Percentiles rank a stretch among this genome's conserved stretches.
These are phyloP conservation scores for Onthophagus sagittarius DNA, from an alignment of 2,888 invertebrate genomes.

Conservation along the genomic window DNA sequence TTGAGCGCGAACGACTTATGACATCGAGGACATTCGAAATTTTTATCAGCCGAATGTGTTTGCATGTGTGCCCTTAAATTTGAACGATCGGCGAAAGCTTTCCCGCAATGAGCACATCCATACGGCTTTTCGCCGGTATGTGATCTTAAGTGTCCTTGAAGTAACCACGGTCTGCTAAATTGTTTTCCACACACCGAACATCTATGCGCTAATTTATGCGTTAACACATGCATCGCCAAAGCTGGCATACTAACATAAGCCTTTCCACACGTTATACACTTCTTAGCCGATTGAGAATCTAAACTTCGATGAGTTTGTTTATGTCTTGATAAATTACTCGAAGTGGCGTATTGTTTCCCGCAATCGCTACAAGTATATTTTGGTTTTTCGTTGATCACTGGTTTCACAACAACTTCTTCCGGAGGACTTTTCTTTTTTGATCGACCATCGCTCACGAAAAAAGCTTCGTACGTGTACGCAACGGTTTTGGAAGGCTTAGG, in stretches of 20 bases:
- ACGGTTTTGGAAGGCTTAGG: constrained; percentile 63
- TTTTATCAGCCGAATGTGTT: constrained; percentile 88
- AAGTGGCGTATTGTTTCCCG: constrained; percentile 88
- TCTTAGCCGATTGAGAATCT: constrained; percentile 90
- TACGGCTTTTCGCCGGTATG: constrained; percentile 94
- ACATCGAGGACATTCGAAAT: constrained; percentile 82
- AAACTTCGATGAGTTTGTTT: constrained; percentile 90
- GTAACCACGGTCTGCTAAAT: constrained; percentile 93
- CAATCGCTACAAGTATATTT: constrained; percentile 82
- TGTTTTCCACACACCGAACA: constrained; percentile 92
- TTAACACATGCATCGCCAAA: constrained; percentile 87
- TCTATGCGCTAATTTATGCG: constrained; percentile 87
- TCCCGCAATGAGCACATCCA: constrained; percentile 90
- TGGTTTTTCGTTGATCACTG: constrained; percentile 39
- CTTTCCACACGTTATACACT: constrained; percentile 92
- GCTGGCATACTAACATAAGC: constrained; percentile 98
- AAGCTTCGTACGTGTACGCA: constrained; percentile 88
- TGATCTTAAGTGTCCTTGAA: constrained; percentile 80
- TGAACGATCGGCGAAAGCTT: constrained; percentile 91
- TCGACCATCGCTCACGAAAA: constrained; percentile 83
- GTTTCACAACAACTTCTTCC: constrained; percentile 17
- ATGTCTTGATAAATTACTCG: constrained; percentile 82
- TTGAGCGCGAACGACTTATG: constrained; percentile 90
- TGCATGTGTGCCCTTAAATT: constrained; percentile 93
- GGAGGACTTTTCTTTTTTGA: constrained; percentile 57